These are phyloP conservation scores for Anoplopoma fimbria DNA, from an alignment of 2,113 vertebrate genomes.

Conservation along the genomic window DNA sequence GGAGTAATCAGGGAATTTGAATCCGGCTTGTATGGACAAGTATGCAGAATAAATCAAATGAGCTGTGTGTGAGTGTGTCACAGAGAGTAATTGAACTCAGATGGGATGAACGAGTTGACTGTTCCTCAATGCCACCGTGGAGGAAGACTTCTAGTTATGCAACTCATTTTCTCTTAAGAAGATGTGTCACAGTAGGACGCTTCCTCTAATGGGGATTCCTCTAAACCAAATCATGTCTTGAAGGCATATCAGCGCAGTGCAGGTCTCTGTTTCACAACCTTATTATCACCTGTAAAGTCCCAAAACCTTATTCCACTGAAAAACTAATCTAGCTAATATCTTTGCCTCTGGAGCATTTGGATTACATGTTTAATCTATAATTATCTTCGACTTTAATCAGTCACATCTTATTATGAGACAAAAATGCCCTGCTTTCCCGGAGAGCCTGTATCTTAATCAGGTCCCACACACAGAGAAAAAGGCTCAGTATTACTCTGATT, in stretches of 20 bases:
- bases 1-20: conserved; percentile 61
- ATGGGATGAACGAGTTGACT: conserved; percentile 24
- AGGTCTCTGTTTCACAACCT: conserved; percentile 40
- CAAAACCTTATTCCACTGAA: conserved; percentile 43
- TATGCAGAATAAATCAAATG: conserved; percentile 37
- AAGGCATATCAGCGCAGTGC: conserved; percentile 29
- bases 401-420: conserved; percentile 69
- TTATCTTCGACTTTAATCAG: conserved; percentile 76
- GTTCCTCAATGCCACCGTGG: conserved; percentile 22
- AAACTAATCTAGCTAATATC: conserved; percentile 61
- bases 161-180: conserved; percentile 23
- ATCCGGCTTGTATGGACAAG: conserved; percentile 22
- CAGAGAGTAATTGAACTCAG: conserved; percentile 25
- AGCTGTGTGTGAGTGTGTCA: conserved; percentile 10
- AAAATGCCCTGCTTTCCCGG: conserved; percentile 42
- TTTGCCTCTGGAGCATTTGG: conserved; percentile 63
- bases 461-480: conserved; percentile 31
- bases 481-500: conserved; percentile 45
- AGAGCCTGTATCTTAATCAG: conserved; percentile 33
- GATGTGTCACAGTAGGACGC: conserved; percentile 19
- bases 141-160: conserved; percentile 47
- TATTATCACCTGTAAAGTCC: conserved; percentile 53
- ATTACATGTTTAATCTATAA: conserved; percentile 76
- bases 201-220: conserved; percentile 22
- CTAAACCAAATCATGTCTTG: conserved; percentile 42